Evolutionary conservation across 2,888 invertebrate species (phyloP).

Genomic region (Agonopterix arenella): DNA sequence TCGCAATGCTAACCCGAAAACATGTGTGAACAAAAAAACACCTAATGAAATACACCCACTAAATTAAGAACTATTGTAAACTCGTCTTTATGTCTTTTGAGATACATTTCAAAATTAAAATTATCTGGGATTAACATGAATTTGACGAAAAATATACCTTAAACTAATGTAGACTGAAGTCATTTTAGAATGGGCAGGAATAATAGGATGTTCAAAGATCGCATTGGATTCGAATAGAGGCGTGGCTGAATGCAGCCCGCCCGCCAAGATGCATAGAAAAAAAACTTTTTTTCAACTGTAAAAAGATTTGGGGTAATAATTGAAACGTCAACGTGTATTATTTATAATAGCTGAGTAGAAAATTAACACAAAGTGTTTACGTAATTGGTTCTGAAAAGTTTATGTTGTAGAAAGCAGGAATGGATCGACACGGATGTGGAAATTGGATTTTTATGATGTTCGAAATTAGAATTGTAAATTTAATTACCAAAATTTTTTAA

Average conservation of each 20-base stretch:
- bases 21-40: slow-evolving; percentile 55
- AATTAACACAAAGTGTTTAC: slow-evolving; percentile 60
- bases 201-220: no score
- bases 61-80: slow-evolving; percentile 14
- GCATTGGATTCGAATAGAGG: slow-evolving; percentile 23
- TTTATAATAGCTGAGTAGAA: slow-evolving; percentile 56
- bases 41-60: slow-evolving; percentile 41
- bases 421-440: slow-evolving; percentile 36
- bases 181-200: slow-evolving; percentile 28
- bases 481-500: no score
- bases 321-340: slow-evolving; percentile 69
- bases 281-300: slow-evolving; percentile 31
- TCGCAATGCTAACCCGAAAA: slow-evolving; percentile 32
- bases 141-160: slow-evolving; percentile 26
- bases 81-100: slow-evolving; percentile 26
- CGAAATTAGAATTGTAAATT: slow-evolving; percentile 15
- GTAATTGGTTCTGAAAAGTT: slow-evolving; percentile 71
- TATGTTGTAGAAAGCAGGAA: slow-evolving; percentile 34
- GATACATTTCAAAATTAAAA: slow-evolving; percentile 20
- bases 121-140: not conserved
- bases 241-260: slow-evolving; percentile 44
- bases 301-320: slow-evolving; percentile 61
- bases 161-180: slow-evolving; percentile 4
- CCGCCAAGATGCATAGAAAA: slow-evolving; percentile 41
- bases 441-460: slow-evolving; percentile 30